These are phyloP conservation scores for Lapara coniferarum DNA, from an alignment of 2,888 invertebrate genomes.

Conservation along the genomic window DNA sequence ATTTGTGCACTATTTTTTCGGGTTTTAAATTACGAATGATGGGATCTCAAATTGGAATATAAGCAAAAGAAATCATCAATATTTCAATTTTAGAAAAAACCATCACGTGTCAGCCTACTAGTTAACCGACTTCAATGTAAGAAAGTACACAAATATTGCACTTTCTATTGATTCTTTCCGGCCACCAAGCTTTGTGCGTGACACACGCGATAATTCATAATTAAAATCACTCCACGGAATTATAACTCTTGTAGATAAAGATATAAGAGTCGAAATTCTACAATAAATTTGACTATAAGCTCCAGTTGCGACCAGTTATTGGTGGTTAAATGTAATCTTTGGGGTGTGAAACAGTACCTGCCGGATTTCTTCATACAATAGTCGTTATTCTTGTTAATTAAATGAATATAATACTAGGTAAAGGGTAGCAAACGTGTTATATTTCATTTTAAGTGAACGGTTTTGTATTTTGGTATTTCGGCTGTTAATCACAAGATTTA, in stretches of 20 bases:
- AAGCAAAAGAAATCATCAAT: too few relatives aligned
- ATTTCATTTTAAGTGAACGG: not conserved
- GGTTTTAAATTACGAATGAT: too few relatives aligned
- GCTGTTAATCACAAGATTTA: too few relatives aligned
- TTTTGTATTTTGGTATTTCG: not conserved
- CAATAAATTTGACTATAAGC: not conserved
- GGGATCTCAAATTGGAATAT: too few relatives aligned
- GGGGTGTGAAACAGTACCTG: not conserved
- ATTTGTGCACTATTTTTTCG: too few relatives aligned
- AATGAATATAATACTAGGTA: slow-evolving; percentile 2
- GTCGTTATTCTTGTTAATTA: slow-evolving; percentile 8
- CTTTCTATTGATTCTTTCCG: slow-evolving; percentile 51
- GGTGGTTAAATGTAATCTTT: slow-evolving; percentile 20
- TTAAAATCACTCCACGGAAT: slow-evolving; percentile 26
- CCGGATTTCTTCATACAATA: not conserved
- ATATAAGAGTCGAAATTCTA: not conserved
- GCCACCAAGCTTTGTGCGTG: slow-evolving; percentile 50
- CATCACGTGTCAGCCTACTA: not conserved
- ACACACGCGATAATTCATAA: slow-evolving; percentile 50
- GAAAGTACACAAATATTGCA: slow-evolving; percentile 35
- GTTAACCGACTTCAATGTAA: not conserved
- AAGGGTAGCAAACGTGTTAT: not conserved
- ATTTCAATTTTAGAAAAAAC: too few relatives aligned
- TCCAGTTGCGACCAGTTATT: slow-evolving; percentile 1
- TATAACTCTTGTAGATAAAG: not conserved